Percentiles rank a stretch among this genome's conserved stretches.
phyloP scores from a whole-genome alignment of 2,797 vertebrate genomes.

The Poecilia picta region DNA sequence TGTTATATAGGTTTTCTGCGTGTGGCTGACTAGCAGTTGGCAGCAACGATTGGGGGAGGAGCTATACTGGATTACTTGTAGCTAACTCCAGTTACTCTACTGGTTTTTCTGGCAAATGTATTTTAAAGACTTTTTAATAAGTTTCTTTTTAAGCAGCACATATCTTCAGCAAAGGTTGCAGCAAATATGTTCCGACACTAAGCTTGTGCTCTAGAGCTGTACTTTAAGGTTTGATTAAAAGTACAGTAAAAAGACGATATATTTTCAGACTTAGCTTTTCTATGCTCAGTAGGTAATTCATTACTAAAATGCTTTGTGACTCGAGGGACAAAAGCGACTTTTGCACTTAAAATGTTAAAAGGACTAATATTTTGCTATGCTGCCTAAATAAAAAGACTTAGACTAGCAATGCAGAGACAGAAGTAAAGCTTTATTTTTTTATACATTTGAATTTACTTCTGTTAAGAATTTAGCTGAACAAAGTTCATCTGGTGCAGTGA shows the following conservation, averaged over 20 bases:
- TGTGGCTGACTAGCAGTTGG: background rate
- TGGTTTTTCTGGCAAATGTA: background rate
- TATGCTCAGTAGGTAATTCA: background rate
- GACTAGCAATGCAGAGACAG: background rate
- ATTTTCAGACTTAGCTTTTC: background rate
- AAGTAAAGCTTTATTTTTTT: conserved; percentile 29
- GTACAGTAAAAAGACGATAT: background rate
- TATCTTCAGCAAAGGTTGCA: background rate
- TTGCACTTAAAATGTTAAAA: background rate
- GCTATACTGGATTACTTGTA: background rate
- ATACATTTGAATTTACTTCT: conserved; percentile 9
- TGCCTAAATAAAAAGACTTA: background rate
- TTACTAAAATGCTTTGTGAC: too few relatives aligned
- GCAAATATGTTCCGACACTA: conserved; percentile 17
- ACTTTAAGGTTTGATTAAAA: background rate
- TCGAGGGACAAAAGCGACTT: background rate
- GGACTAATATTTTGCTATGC: conserved; percentile 17
- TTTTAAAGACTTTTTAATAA: background rate
- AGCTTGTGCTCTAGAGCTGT: background rate
- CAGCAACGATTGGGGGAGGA: background rate
- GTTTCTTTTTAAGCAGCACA: background rate
- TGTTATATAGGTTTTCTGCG: background rate
- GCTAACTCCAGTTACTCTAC: background rate
- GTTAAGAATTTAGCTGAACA: background rate
- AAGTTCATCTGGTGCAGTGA: background rate